Conservation (phyloP, 2,797 vertebrate species). For the Etheostoma perlongum region DNA sequence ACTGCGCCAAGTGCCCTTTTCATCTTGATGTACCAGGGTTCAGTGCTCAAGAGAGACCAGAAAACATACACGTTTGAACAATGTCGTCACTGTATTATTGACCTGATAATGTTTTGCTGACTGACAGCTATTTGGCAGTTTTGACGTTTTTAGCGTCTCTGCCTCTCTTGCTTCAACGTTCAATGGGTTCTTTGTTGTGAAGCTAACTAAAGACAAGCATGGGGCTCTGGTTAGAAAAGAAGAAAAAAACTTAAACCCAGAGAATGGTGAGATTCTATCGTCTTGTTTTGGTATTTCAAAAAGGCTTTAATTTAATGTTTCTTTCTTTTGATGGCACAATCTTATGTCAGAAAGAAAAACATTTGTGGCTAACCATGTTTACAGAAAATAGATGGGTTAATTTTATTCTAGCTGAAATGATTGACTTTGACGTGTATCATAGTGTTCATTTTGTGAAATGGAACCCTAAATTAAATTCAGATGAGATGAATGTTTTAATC, state of each 20-base stretch:
- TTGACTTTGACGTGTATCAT: constrained; percentile 42
- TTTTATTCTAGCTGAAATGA: constrained; percentile 27
- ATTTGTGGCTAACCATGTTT: constrained; percentile 48
- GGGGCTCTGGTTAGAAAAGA: constrained; percentile 21
- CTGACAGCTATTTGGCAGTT: constrained; percentile 68
- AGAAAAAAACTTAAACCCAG: not conserved
- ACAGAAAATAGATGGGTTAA: constrained; percentile 25
- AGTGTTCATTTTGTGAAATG: constrained; percentile 60
- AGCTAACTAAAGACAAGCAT: constrained; percentile 39
- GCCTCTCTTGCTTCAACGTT: constrained; percentile 30
- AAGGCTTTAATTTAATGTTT: constrained; percentile 45
- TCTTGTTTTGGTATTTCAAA: constrained; percentile 42
- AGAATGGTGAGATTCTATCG: constrained; percentile 41
- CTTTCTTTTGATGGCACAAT: constrained; percentile 45
- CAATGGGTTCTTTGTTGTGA: constrained; percentile 68
- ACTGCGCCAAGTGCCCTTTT: constrained; percentile 22
- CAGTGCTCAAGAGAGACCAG: constrained; percentile 23
- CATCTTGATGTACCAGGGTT: constrained; percentile 17
- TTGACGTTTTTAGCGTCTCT: constrained; percentile 57
- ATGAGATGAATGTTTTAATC: constrained; percentile 75
- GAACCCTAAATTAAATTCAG: constrained; percentile 67
- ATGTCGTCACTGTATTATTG: constrained; percentile 45
- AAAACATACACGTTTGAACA: constrained; percentile 38
- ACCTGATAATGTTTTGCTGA: constrained; percentile 69
- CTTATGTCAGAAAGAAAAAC: constrained; percentile 50